Evolutionary conservation across 1,140 invertebrate species (phyloP), one percentile per base, ranked within the genome.

Genomic region (Psilanteris sp.): DNA sequence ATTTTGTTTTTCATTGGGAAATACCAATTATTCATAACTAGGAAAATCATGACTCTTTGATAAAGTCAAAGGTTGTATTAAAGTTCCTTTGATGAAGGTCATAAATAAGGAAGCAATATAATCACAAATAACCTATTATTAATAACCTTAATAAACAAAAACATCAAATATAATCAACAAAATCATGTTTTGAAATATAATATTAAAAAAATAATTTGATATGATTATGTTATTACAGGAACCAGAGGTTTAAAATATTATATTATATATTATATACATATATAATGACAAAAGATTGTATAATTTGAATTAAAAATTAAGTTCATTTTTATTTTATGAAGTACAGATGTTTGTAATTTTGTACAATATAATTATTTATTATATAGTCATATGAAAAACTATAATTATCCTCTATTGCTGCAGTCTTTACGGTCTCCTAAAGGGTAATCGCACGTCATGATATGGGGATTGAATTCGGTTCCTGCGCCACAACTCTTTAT

Each of bases 361-460:
- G n/a, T n/a, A n/a, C n/a, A n/a, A n/a, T n/a, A n/a, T n/a, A n/a
- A n/a, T n/a, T n/a, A n/a, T n/a, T n/a, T n/a, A n/a, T n/a, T n/a
- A n/a, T n/a, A n/a, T n/a, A n/a, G n/a, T n/a, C n/a, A n/a, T 20
- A 26, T 26, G 11, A 24, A 31, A 6, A 15, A 27, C 13, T 9
- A 36, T 8, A 26, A 50, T 44, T 27, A 52, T 54, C 31, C 50
- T 54, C 54, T 39, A 27, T 67, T 74, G 1, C 0, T 8, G 11
- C 71, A 74, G 3, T 8, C 44, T 29, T 32, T 0, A 8, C 71
- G 46, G 2, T 15, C 54, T 2, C 0, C 6, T 11, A 67, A 44
- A 14, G 64, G 72, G 54, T 61, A 77, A 59, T 71, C 66, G 15
- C 73, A 77, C 2, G 59, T 59, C 7, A 11, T 34, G 54, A 66